A percentile compares a stretch with the other conserved stretches of the same genome.
phyloP scores from a whole-genome alignment of 2,888 invertebrate genomes.

The Lottia scabra region DNA sequence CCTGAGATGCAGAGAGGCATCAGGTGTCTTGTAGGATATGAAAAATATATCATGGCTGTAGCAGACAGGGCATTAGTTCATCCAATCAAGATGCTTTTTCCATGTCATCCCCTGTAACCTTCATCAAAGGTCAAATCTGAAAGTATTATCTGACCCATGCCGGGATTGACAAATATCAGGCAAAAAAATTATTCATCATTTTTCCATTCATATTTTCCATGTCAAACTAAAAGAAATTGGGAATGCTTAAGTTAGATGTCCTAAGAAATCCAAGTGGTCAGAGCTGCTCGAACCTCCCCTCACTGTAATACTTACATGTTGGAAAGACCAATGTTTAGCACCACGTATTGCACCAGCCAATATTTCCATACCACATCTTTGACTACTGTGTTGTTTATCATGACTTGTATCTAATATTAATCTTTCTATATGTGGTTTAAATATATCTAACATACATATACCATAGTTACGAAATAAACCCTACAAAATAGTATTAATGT shows the following conservation, averaged over 20 bases:
- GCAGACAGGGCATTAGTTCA: too few relatives aligned
- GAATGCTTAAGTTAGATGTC: too few relatives aligned
- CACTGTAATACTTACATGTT: constrained; percentile 65
- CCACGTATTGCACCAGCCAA: constrained; percentile 84
- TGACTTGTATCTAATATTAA: constrained; percentile 72
- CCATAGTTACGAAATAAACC: constrained; percentile 84
- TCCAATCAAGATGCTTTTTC: not conserved
- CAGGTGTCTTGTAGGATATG: not conserved
- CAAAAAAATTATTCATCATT: too few relatives aligned
- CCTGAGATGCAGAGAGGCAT: too few relatives aligned
- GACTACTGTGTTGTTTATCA: constrained; percentile 81
- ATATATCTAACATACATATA: constrained; percentile 75
- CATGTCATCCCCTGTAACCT: not conserved
- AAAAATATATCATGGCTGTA: not conserved
- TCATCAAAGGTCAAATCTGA: too few relatives aligned
- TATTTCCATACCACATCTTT: constrained; percentile 86
- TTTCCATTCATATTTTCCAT: too few relatives aligned
- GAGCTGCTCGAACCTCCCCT: too few relatives aligned
- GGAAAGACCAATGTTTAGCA: constrained; percentile 83
- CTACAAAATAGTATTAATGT: constrained; percentile 50
- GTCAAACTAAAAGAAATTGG: too few relatives aligned
- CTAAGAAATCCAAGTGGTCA: too few relatives aligned
- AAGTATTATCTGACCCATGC: too few relatives aligned
- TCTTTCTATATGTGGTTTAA: constrained; percentile 77
- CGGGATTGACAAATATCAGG: too few relatives aligned